Evolutionary conservation across 2,113 vertebrate genomes (phyloP).

Genomic region (Ascaphus truei): DNA sequence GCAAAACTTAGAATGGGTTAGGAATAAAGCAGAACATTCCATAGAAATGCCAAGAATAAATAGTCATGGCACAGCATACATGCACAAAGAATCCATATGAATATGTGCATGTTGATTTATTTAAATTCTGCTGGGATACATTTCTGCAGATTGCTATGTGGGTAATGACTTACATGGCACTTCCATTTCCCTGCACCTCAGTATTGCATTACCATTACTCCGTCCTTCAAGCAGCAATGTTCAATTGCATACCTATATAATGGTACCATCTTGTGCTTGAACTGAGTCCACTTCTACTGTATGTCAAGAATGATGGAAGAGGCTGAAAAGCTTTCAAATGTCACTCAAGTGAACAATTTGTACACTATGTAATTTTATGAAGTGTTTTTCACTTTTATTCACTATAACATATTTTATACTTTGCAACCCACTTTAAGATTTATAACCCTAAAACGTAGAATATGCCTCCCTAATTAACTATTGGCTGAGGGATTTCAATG

Average conservation of each 20-base stretch:
- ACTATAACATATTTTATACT: neutral
- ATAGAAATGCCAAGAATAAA: too few species aligned
- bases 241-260: slow-evolving; percentile 18
- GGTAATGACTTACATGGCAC: too few species aligned
- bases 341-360: slow-evolving; percentile 20
- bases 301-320: slow-evolving; percentile 1
- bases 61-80: too few species aligned
- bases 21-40: neutral
- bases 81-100: too few species aligned
- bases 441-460: too few species aligned
- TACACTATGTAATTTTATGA: slow-evolving; percentile 4
- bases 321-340: neutral
- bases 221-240: neutral
- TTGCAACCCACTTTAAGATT: neutral
- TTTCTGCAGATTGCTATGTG: too few species aligned
- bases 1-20: neutral
- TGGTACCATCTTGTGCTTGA: slow-evolving; percentile 6
- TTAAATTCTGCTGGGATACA: neutral
- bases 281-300: neutral
- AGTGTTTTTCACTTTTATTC: slow-evolving; percentile 1
- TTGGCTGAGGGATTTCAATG: too few species aligned
- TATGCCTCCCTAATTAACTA: too few species aligned
- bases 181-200: too few species aligned
- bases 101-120: neutral
- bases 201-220: neutral